A percentile compares a stretch with the other conserved stretches of the same genome.
Evolutionary conservation across 1,140 invertebrate genomes (phyloP).

Genomic region (Lasioglossum baleicum): DNA sequence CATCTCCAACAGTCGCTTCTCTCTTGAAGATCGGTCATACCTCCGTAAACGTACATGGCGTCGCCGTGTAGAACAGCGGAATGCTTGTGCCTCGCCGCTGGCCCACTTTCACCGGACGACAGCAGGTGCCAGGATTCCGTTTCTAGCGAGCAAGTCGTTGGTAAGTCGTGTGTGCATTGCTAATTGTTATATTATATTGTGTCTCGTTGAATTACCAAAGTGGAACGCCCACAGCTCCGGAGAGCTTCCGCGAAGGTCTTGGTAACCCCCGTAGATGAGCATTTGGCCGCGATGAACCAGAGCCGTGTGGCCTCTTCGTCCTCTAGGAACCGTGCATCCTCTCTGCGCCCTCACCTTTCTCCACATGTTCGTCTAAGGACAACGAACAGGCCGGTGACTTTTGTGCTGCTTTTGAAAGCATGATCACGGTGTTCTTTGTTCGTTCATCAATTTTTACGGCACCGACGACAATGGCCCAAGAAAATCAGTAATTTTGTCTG

Average conservation of each 20-base stretch:
- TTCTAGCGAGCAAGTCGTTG: conserved; percentile 78
- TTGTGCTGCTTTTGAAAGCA: not conserved
- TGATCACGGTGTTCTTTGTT: not conserved
- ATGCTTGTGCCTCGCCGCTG: conserved; percentile 91
- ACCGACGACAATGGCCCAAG: not conserved
- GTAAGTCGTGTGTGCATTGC: too few species aligned
- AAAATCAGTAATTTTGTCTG: conserved; percentile 4
- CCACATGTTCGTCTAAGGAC: conserved; percentile 84
- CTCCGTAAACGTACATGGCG: conserved; percentile 93
- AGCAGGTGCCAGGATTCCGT: conserved; percentile 88
- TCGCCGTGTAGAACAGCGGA: conserved; percentile 89
- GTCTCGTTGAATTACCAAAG: conserved; percentile 83
- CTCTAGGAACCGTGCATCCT: conserved; percentile 85
- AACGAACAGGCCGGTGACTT: not conserved
- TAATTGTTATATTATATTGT: too few species aligned
- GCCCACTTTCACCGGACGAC: conserved; percentile 80
- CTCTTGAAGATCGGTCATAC: conserved; percentile 92
- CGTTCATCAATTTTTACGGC: not conserved
- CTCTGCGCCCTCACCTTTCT: conserved; percentile 83
- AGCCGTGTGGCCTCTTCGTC: conserved; percentile 90
- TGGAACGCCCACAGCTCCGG: conserved; percentile 94
- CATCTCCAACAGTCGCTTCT: conserved; percentile 92
- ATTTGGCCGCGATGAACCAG: conserved; percentile 89
- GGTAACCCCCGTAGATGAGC: conserved; percentile 94
- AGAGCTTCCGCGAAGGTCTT: conserved; percentile 91